A percentile compares a stretch with the other conserved stretches of the same genome.
Evolutionary conservation across 1,140 invertebrate genomes (phyloP).

Genomic region (Pseudomyrmex sp.): DNA sequence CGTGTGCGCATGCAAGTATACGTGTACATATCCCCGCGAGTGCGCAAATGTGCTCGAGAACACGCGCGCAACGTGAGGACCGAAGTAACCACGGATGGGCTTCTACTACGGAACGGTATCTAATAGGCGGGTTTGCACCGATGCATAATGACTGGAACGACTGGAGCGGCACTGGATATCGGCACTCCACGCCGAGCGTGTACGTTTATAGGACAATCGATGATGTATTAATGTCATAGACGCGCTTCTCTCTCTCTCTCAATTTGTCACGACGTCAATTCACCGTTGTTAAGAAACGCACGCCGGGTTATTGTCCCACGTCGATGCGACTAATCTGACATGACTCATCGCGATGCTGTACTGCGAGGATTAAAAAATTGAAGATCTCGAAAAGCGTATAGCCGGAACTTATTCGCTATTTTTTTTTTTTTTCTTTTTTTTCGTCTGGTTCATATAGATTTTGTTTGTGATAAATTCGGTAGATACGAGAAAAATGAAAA

Average conservation of each 20-base stretch:
- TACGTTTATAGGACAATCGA: slow-evolving; percentile 74
- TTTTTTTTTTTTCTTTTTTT: not conserved
- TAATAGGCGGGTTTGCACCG: slow-evolving; percentile 64
- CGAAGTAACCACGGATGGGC: slow-evolving; percentile 46
- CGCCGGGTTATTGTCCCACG: slow-evolving; percentile 23
- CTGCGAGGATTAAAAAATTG: not conserved
- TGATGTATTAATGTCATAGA: slow-evolving; percentile 78
- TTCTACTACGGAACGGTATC: slow-evolving; percentile 29
- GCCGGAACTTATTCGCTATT: not conserved
- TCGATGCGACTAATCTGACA: not conserved
- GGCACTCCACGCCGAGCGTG: slow-evolving; percentile 53
- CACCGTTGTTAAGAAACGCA: slow-evolving; percentile 44
- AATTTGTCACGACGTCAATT: slow-evolving; percentile 50
- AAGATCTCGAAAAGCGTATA: not conserved
- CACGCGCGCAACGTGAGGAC: not conserved
- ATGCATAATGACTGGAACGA: slow-evolving; percentile 72
- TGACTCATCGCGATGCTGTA: not conserved
- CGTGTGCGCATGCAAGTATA: not conserved
- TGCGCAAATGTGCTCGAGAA: not conserved
- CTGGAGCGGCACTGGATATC: slow-evolving; percentile 67
- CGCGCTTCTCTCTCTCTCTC: slow-evolving; percentile 10
- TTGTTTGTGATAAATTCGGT: not conserved
- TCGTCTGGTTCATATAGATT: not conserved
- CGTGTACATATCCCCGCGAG: not conserved
- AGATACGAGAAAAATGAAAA: no score